These are phyloP conservation scores for Microctonus brassicae DNA, from an alignment of 2,888 invertebrate species.

Conservation along the genomic window DNA sequence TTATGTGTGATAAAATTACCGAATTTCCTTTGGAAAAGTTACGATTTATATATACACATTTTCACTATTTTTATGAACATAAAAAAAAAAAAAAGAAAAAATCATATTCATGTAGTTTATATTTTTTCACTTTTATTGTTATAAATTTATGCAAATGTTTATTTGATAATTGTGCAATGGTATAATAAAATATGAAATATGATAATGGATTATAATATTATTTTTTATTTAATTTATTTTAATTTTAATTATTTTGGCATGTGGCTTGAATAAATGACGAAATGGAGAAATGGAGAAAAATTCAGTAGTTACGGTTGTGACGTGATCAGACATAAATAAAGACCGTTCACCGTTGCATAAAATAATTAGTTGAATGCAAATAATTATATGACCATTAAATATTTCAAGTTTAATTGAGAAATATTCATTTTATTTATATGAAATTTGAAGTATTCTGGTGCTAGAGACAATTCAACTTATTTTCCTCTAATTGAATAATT, in stretches of 20 bases:
- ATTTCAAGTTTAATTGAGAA: not conserved
- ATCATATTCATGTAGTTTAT: not conserved
- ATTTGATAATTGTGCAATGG: no score
- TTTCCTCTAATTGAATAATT: not conserved
- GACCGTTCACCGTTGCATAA: not conserved
- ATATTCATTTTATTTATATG: not conserved
- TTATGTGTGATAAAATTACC: not conserved
- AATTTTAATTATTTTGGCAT: no score
- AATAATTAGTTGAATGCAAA: not conserved
- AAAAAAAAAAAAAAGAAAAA: no score
- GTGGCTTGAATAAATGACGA: not conserved
- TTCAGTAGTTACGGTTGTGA: not conserved
- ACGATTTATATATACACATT: not conserved
- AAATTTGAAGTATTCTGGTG: not conserved
- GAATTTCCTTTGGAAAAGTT: not conserved
- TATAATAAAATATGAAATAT: no score
- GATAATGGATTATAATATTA: no score
- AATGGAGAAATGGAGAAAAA: not conserved
- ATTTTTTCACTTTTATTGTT: not conserved
- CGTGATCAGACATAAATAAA: slow-evolving; percentile 10
- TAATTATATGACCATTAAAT: not conserved
- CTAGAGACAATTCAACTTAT: not conserved
- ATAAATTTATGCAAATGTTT: no score
- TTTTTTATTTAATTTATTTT: no score
- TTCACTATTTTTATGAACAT: not conserved